These are phyloP conservation scores for Caenorhabditis parvicauda DNA, from an alignment of 2,888 invertebrate species.

Conservation along the genomic window DNA sequence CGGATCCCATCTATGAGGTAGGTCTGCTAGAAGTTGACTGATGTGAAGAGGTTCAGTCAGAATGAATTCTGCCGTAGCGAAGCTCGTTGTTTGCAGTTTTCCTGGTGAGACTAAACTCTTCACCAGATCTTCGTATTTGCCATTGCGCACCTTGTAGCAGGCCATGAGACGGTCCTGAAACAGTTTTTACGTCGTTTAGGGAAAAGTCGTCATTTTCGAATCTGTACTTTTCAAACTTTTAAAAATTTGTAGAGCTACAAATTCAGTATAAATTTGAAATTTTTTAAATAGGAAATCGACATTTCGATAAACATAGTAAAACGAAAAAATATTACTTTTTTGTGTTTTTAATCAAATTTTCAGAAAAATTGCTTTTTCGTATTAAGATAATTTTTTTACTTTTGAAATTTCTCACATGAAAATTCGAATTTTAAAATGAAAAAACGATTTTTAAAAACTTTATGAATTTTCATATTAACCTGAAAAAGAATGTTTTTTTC, in stretches of 20 bases:
- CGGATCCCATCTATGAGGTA: slow-evolving; percentile 26
- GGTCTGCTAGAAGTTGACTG: slow-evolving; percentile 23
- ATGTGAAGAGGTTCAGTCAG: slow-evolving; percentile 18
- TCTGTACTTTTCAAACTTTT: background rate
- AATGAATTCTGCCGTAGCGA: slow-evolving; percentile 13
- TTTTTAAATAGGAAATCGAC: no score
- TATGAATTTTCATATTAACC: no score
- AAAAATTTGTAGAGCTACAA: no score
- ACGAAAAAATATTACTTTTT: no score
- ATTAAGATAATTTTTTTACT: background rate
- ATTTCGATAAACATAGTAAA: no score
- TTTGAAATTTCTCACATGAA: background rate
- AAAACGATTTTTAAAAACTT: background rate
- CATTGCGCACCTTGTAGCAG: background rate
- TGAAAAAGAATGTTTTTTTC: no score
- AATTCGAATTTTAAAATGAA: background rate
- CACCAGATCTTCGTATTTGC: slow-evolving; percentile 1
- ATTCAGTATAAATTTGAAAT: no score
- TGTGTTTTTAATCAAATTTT: background rate
- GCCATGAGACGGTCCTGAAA: background rate
- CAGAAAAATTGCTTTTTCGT: no score
- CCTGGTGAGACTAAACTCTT: slow-evolving; percentile 1
- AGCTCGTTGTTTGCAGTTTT: slow-evolving; percentile 10
- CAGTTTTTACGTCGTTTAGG: no score
- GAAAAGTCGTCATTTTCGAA: no score